Percentiles rank a stretch among this genome's conserved stretches.
Evolutionary conservation across 2,888 invertebrate genomes (phyloP).

Genomic region (Callimorpha dominula): DNA sequence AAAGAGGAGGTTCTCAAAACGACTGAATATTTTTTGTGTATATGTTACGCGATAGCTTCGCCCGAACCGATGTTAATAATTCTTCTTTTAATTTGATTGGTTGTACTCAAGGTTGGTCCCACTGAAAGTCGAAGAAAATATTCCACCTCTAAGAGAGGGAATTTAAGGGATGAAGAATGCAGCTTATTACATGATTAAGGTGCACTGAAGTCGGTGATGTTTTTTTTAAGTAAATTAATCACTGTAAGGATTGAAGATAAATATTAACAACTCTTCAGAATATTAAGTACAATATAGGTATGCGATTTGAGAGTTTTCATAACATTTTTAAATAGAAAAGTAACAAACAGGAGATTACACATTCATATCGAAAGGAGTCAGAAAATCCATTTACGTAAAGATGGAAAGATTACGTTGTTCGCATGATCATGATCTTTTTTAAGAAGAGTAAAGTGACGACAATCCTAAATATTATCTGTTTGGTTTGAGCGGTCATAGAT

Average conservation of each 20-base stretch:
- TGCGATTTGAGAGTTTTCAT: not conserved
- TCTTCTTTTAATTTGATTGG: no score
- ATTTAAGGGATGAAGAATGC: no score
- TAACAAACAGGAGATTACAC: not conserved
- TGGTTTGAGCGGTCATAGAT: not conserved
- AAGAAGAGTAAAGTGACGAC: not conserved
- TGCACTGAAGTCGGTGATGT: no score
- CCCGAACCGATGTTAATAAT: no score
- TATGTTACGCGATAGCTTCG: no score
- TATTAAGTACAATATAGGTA: no score
- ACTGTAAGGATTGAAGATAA: constrained; percentile 9
- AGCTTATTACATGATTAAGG: no score
- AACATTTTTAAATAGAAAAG: not conserved
- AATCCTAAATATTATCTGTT: not conserved
- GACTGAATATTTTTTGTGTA: no score
- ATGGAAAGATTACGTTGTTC: not conserved
- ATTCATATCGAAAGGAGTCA: not conserved
- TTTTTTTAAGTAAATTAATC: not conserved
- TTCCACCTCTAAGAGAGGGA: no score
- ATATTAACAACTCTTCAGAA: not conserved
- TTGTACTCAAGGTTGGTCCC: no score
- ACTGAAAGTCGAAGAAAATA: no score
- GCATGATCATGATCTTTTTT: not conserved
- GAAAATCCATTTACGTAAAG: not conserved
- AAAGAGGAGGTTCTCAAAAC: no score